Evolutionary conservation across 2,797 vertebrate species (phyloP), one percentile per base, ranked within the genome.

Genomic region (Cheirogaleus major): DNA sequence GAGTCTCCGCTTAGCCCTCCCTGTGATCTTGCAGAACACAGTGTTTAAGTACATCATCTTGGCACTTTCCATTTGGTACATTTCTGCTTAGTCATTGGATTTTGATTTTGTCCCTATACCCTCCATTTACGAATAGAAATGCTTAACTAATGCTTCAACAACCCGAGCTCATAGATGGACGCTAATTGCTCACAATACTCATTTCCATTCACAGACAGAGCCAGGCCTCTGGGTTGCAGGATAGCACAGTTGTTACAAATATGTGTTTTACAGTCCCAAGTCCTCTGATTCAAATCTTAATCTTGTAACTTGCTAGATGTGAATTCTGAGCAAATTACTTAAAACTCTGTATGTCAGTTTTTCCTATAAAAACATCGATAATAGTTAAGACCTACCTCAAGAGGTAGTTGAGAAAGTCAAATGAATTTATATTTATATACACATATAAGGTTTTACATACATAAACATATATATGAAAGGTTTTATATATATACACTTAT

Each of bases 71-170:
- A 59, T 14, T 55, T 45, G 73, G 27, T 25, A 27, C n/a, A 8
- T 23, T 67, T 63, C 85, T 72, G 50, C 70, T 69, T 45, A 35
- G 48, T 67, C n/a, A 20, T 7, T 59, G 23, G 10, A 20, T 52
- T 87, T 79, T 43, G 30, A 14, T 63, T 84, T 92, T 41, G 25
- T 63, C 59, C 59, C 70, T 30, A 3, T 65, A 7, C 18, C 57
- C 23, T 63, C 93, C 45, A 30, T 84, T 89, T 86, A 75, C 43
- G 92, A 92, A 61, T 9, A 88, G 45, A 89, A 91, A 59, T 43
- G 52, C 18, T 76, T 70, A 35, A 48, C 25, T 12, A 52, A 65
- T 14, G 30, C 23, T 78, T 73, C 48, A 0, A 11, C 63, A 52
- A 38, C 57, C 75, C 78, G 50, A 18, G n/a, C n/a, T 48, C 55